Evolutionary conservation across 2,113 vertebrate species (phyloP).

Genomic region (Phalacrocorax carbo): DNA sequence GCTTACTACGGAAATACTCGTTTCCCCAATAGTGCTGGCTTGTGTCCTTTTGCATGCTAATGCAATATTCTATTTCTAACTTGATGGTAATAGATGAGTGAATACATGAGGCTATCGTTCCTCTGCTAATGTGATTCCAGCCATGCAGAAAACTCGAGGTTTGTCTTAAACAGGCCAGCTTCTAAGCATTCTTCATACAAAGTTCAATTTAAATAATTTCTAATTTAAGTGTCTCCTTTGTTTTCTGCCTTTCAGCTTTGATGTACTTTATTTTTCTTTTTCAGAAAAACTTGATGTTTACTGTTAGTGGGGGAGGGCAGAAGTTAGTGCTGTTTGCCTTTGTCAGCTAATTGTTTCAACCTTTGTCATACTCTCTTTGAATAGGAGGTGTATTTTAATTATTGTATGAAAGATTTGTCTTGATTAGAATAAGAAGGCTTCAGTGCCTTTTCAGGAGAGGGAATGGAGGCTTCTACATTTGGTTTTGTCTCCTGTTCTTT

Average conservation of each 20-base stretch:
- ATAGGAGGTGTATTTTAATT: constrained; percentile 62
- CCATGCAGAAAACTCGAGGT: constrained; percentile 28
- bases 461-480: not conserved
- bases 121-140: constrained; percentile 55
- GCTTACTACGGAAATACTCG: not conserved
- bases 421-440: constrained; percentile 53
- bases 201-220: constrained; percentile 69
- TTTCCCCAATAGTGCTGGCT: not conserved
- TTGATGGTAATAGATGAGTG: constrained; percentile 55
- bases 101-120: constrained; percentile 13
- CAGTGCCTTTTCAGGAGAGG: not conserved
- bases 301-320: not conserved
- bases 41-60: constrained; percentile 63
- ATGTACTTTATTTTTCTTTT: not conserved
- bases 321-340: not conserved
- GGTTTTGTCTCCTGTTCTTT: not conserved
- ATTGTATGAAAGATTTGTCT: constrained; percentile 53
- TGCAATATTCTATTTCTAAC: constrained; percentile 60
- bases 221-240: constrained; percentile 41
- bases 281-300: not conserved
- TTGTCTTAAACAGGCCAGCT: constrained; percentile 52
- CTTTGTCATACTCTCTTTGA: constrained; percentile 56
- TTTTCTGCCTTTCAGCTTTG: constrained; percentile 61
- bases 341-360: constrained; percentile 55
- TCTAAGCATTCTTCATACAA: constrained; percentile 56